Evolutionary conservation across 2,797 vertebrate species (phyloP).

Genomic region (Myotis daubentonii): DNA sequence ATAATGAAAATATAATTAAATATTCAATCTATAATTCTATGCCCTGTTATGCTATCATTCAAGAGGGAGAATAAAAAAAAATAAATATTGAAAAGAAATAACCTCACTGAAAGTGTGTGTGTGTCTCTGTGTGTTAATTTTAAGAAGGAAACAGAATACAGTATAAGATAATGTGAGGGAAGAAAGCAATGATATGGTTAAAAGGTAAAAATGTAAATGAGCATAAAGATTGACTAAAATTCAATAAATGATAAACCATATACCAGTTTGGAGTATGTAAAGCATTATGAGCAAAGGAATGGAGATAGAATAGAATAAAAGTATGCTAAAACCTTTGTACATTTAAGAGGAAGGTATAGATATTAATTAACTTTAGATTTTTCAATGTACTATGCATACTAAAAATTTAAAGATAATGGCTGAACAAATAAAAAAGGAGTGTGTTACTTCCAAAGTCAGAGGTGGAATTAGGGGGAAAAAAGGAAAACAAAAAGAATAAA

Average conservation of each 20-base stretch:
- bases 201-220: neutral
- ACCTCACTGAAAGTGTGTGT: neutral
- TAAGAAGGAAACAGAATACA: neutral
- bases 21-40: neutral
- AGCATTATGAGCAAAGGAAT: neutral
- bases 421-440: neutral
- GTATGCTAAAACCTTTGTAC: neutral
- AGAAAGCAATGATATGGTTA: neutral
- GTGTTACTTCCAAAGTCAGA: neutral
- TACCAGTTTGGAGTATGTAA: neutral
- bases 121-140: neutral
- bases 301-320: neutral
- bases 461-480: neutral
- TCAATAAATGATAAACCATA: neutral
- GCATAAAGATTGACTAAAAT: neutral
- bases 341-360: neutral
- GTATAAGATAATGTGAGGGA: neutral
- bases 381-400: neutral
- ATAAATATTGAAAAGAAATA: neutral
- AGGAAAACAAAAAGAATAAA: neutral
- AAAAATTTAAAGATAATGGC: neutral
- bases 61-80: neutral
- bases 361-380: neutral
- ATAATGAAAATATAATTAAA: neutral
- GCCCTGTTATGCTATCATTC: neutral